Percentiles rank a stretch among this genome's conserved stretches.
phyloP scores from a whole-genome alignment of 2,113 vertebrate genomes.

The Rhizomys pruinosus region DNA sequence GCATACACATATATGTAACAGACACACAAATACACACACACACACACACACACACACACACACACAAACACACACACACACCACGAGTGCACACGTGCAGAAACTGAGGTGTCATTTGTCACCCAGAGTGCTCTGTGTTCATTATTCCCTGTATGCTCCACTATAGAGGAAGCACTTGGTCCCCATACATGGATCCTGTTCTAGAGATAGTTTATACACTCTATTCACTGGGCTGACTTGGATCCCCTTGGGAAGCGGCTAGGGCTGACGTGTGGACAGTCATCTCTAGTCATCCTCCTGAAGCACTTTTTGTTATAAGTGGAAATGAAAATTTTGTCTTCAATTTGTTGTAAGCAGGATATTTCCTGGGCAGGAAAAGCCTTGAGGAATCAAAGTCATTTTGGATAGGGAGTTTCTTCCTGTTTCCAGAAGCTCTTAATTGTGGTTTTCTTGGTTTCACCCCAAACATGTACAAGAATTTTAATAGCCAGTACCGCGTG shows the following conservation, averaged over 20 bases:
- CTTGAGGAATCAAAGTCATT: constrained; percentile 53
- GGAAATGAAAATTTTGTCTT: constrained; percentile 57
- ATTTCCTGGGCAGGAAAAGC: constrained; percentile 42
- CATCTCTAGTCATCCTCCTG: not conserved
- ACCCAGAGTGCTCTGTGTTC: constrained; percentile 49
- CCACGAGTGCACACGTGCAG: not conserved
- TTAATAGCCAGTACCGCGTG: not conserved
- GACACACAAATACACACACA: not conserved
- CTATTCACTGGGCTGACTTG: not conserved
- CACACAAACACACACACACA: not conserved
- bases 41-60: not conserved
- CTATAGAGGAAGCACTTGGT: constrained; percentile 56
- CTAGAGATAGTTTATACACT: not conserved
- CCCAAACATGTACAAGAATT: not conserved
- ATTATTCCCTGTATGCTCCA: constrained; percentile 45
- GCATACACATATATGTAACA: too few species aligned
- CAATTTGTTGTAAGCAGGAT: constrained; percentile 21
- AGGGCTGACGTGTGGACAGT: not conserved
- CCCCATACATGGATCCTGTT: not conserved
- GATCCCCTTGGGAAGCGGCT: not conserved
- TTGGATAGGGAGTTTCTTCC: constrained; percentile 27
- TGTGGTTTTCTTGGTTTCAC: constrained; percentile 38
- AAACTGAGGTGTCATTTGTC: constrained; percentile 8
- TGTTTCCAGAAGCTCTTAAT: constrained; percentile 29
- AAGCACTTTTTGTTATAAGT: constrained; percentile 52